These are phyloP conservation scores for Sebastiscus tertius DNA, from an alignment of 2,797 vertebrate species.

Conservation along the genomic window DNA sequence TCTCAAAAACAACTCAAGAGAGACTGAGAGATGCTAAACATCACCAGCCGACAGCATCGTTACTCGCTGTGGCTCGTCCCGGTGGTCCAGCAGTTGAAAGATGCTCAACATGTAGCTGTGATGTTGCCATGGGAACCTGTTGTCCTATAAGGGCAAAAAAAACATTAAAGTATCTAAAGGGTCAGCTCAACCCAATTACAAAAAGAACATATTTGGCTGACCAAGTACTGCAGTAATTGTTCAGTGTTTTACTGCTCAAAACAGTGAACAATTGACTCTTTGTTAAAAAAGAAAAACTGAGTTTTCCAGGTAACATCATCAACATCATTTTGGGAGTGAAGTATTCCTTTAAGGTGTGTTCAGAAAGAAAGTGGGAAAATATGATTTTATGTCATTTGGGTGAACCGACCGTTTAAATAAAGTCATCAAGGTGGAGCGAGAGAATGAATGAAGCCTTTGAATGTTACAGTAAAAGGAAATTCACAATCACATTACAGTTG, in stretches of 20 bases:
- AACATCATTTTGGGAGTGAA: background rate
- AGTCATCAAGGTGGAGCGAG: background rate
- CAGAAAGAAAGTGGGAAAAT: background rate
- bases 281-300: background rate
- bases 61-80: background rate
- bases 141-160: background rate
- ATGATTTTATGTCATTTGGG: background rate
- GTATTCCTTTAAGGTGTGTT: background rate
- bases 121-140: background rate
- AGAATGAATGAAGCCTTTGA: constrained; percentile 52
- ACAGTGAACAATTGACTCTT: background rate
- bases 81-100: background rate
- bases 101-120: background rate
- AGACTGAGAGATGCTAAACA: constrained; percentile 19
- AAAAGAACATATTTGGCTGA: background rate
- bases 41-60: background rate
- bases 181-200: constrained; percentile 1
- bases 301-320: background rate
- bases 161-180: background rate
- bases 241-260: background rate
- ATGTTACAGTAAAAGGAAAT: constrained; percentile 26
- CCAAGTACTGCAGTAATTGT: background rate
- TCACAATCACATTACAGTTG: background rate
- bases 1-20: constrained; percentile 59
- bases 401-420: constrained; percentile 10